These are phyloP conservation scores for Calliopum simillimum DNA, from an alignment of 2,888 invertebrate genomes.

Conservation along the genomic window DNA sequence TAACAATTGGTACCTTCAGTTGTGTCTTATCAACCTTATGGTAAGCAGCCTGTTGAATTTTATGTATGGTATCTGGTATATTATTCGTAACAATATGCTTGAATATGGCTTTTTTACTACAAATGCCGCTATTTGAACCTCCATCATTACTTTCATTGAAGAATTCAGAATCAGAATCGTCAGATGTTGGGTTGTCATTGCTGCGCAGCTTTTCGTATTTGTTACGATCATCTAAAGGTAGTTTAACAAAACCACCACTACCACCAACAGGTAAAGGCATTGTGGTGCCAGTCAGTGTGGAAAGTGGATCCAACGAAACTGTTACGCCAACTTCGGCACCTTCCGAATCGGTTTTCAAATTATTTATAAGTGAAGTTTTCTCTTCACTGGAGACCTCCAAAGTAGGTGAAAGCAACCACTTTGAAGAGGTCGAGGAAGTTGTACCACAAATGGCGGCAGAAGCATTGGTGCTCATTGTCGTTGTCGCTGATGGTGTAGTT, in stretches of 20 bases:
- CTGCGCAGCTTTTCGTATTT: constrained; percentile 81
- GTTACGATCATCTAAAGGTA: constrained; percentile 77
- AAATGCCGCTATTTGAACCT: constrained; percentile 42
- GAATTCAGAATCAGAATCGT: constrained; percentile 69
- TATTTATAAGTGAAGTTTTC: constrained; percentile 63
- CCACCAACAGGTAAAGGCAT: constrained; percentile 53
- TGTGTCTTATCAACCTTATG: constrained; percentile 69
- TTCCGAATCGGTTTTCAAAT: constrained; percentile 60
- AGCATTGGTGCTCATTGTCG: constrained; percentile 8
- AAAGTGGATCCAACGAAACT: constrained; percentile 38
- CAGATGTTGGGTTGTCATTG: constrained; percentile 71
- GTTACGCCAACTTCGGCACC: constrained; percentile 47
- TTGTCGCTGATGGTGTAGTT: constrained; percentile 38
- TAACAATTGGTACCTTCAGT: constrained; percentile 65
- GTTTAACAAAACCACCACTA: constrained; percentile 70
- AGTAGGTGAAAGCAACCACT: constrained; percentile 67
- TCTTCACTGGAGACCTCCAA: constrained; percentile 65
- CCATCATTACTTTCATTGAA: constrained; percentile 61
- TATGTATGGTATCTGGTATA: constrained; percentile 70
- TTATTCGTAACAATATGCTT: constrained; percentile 69
- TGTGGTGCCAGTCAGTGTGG: constrained; percentile 48
- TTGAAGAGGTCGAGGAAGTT: constrained; percentile 62
- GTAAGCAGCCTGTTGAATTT: constrained; percentile 68
- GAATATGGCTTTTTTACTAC: constrained; percentile 63
- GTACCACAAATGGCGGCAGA: constrained; percentile 49